phyloP scores from a whole-genome alignment of 2,113 vertebrate species.

The Zootoca vivipara region DNA sequence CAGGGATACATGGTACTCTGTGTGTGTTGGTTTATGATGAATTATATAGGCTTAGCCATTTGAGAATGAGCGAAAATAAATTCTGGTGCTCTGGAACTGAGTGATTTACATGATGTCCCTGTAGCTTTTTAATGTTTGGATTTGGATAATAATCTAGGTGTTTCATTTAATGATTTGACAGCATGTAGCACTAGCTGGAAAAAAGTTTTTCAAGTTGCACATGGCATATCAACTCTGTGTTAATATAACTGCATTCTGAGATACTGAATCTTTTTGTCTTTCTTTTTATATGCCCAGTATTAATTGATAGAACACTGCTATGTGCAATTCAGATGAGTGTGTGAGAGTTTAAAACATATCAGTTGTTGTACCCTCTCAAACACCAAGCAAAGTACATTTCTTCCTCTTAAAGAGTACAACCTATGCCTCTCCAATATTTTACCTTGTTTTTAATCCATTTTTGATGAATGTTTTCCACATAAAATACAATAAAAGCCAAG shows the following conservation, averaged over 20 bases:
- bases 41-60: neutral
- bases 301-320: neutral
- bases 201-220: neutral
- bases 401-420: neutral
- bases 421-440: no score
- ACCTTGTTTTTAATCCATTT: no score
- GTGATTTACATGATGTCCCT: neutral
- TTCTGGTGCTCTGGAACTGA: neutral
- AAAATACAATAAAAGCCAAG: no score
- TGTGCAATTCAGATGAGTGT: neutral
- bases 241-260: neutral
- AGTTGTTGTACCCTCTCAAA: no score
- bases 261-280: neutral
- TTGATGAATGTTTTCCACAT: no score
- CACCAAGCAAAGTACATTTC: neutral
- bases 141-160: conserved; percentile 34
- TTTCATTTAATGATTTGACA: conserved; percentile 15
- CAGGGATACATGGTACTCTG: neutral
- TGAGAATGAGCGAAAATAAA: neutral
- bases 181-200: neutral
- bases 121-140: conserved; percentile 2
- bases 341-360: neutral
- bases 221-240: neutral
- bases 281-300: neutral
- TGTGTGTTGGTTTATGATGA: neutral